Percentiles rank a stretch among this genome's conserved stretches.
These are phyloP conservation scores for Eilema depressum DNA, from an alignment of 2,888 invertebrate species.

Conservation along the genomic window DNA sequence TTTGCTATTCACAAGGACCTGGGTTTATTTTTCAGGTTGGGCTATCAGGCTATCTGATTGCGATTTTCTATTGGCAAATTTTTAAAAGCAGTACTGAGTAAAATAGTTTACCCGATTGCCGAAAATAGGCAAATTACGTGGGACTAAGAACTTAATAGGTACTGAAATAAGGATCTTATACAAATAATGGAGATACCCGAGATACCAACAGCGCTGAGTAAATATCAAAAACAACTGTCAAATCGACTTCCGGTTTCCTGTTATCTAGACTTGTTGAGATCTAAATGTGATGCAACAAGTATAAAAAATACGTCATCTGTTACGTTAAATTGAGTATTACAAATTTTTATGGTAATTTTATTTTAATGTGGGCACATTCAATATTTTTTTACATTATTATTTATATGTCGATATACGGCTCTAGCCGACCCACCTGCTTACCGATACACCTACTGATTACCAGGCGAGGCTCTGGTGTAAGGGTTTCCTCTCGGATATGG, in stretches of 20 bases:
- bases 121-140: neutral
- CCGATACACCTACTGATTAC: neutral
- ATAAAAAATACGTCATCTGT: neutral
- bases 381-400: too few relatives aligned
- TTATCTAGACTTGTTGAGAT: neutral
- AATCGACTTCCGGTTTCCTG: neutral
- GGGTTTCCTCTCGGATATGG: neutral
- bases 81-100: neutral
- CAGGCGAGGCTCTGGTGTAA: neutral
- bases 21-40: neutral
- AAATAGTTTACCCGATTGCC: neutral
- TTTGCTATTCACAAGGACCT: neutral
- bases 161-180: neutral
- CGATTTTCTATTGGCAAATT: neutral
- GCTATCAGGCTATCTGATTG: neutral
- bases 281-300: neutral
- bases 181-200: neutral
- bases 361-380: too few relatives aligned
- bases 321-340: neutral
- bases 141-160: neutral
- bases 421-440: neutral
- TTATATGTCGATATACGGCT: too few relatives aligned
- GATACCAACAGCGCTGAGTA: neutral
- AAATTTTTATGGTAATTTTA: too few relatives aligned
- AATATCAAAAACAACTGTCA: neutral